Evolutionary conservation across 2,113 vertebrate genomes (phyloP).

Genomic region (Coptodon rendalli): DNA sequence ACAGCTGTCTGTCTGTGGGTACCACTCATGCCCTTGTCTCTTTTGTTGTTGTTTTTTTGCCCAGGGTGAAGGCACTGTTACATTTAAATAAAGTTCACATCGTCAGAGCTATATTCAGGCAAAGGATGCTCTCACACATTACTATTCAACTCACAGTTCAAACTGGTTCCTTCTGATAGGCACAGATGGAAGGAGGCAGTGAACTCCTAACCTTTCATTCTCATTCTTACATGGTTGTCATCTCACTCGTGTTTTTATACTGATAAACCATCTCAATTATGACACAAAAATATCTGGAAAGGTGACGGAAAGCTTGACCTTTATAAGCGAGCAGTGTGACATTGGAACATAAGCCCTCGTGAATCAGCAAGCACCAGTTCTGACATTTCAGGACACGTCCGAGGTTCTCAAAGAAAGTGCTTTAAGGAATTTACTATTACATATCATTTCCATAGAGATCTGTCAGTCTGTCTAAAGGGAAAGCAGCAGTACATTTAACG

Average conservation of each 20-base stretch:
- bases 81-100: slow-evolving; percentile 11
- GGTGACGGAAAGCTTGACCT: slow-evolving; percentile 35
- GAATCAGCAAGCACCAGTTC: slow-evolving; percentile 11
- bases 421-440: neutral
- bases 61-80: neutral
- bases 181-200: slow-evolving; percentile 1
- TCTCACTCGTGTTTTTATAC: slow-evolving; percentile 27
- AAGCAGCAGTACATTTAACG: neutral
- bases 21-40: neutral
- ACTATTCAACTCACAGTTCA: slow-evolving; percentile 54
- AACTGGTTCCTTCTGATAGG: slow-evolving; percentile 6
- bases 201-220: slow-evolving; percentile 47
- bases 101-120: slow-evolving; percentile 11
- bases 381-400: slow-evolving; percentile 35
- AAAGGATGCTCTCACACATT: slow-evolving; percentile 22
- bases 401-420: neutral
- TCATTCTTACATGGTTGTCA: slow-evolving; percentile 1
- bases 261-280: slow-evolving; percentile 49
- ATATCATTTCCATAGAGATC: neutral
- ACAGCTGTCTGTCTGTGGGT: neutral
- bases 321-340: slow-evolving; percentile 4
- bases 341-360: neutral
- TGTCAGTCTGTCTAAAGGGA: neutral
- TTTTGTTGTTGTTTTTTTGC: neutral
- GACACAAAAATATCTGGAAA: slow-evolving; percentile 11